phyloP scores from a whole-genome alignment of 2,888 invertebrate species.

The Coelopa pilipes region DNA sequence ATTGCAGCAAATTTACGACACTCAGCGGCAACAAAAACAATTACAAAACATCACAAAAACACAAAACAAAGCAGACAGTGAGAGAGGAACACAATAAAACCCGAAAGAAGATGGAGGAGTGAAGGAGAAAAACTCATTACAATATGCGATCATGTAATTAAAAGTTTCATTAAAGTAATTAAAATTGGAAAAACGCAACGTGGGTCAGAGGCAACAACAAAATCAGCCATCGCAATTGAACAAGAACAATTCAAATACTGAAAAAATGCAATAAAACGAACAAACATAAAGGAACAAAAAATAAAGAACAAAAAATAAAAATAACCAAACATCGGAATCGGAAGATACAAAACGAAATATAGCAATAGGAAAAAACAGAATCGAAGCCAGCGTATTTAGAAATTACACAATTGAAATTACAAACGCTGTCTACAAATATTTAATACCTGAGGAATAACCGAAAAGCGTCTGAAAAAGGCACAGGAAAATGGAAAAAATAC shows the following conservation, averaged over 20 bases:
- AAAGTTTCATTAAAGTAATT: constrained; percentile 66
- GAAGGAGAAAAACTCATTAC: constrained; percentile 25
- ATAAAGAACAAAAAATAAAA: no score
- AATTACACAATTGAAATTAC: no score
- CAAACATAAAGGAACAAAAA: background rate
- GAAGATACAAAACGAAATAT: no score
- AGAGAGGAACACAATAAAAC: background rate
- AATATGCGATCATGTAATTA: constrained; percentile 60
- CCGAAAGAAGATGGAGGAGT: background rate
- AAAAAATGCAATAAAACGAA: background rate
- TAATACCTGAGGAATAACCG: no score
- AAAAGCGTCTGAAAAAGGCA: no score
- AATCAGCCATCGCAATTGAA: constrained; percentile 12
- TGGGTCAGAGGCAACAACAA: background rate
- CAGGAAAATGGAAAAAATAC: no score
- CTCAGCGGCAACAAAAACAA: background rate
- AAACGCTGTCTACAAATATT: no score
- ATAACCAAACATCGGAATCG: no score
- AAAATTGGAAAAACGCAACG: constrained; percentile 58
- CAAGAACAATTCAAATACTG: constrained; percentile 3
- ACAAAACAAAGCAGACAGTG: background rate
- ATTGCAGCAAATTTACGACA: background rate
- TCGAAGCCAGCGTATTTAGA: no score
- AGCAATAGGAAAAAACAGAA: no score
- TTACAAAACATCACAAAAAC: background rate